phyloP scores from a whole-genome alignment of 2,113 vertebrate genomes.

The Otus sunia region DNA sequence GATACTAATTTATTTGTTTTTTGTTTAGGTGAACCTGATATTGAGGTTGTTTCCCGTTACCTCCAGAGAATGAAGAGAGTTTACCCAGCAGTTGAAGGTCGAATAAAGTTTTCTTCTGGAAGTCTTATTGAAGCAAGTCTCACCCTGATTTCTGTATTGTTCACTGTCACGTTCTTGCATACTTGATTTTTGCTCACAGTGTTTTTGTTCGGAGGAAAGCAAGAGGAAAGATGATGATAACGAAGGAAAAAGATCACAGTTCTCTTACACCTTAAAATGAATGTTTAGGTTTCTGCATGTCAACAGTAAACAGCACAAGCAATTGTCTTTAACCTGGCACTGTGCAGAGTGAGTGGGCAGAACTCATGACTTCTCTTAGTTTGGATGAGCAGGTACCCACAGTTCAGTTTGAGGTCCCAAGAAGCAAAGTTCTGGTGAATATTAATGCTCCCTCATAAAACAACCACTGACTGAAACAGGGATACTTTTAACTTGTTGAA shows the following conservation, averaged over 20 bases:
- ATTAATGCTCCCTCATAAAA: not conserved
- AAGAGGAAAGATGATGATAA: not conserved
- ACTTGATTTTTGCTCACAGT: not conserved
- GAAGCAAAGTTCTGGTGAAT: not conserved
- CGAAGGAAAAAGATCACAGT: not conserved
- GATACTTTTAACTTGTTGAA: not conserved
- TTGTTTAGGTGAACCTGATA: slow-evolving; percentile 82
- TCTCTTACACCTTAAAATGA: not conserved
- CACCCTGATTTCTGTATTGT: slow-evolving; percentile 18
- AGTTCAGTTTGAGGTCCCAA: not conserved
- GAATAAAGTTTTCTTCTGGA: slow-evolving; percentile 78
- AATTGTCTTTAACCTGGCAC: not conserved
- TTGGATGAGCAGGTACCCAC: not conserved
- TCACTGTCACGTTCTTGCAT: not conserved
- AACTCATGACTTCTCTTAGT: not conserved
- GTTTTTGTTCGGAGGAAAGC: not conserved
- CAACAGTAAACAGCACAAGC: not conserved
- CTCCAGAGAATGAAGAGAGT: slow-evolving; percentile 79
- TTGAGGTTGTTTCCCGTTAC: slow-evolving; percentile 80
- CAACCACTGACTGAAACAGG: not conserved
- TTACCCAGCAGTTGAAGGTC: slow-evolving; percentile 86
- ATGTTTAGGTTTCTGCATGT: not conserved
- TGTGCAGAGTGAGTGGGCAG: not conserved
- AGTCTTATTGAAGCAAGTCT: slow-evolving; percentile 28
- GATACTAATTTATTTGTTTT: not conserved